phyloP scores from a whole-genome alignment of 2,888 invertebrate genomes.

The Scaptomyza parva region DNA sequence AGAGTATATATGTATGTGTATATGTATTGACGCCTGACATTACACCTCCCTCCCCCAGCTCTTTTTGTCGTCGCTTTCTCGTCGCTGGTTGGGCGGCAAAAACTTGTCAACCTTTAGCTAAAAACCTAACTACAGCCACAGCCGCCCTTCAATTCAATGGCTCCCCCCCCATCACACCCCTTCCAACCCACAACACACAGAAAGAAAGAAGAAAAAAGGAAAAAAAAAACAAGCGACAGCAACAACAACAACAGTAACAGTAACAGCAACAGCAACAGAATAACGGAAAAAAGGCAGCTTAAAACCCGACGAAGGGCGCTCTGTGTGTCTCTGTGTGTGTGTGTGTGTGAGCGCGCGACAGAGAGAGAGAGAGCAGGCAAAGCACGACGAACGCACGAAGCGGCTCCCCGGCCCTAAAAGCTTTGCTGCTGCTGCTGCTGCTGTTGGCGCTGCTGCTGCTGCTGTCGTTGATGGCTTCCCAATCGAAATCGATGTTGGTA shows the following conservation, averaged over 20 bases:
- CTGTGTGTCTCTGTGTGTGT: constrained; percentile 3
- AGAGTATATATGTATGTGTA: constrained; percentile 28
- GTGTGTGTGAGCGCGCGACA: neutral
- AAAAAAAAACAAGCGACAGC: constrained; percentile 11
- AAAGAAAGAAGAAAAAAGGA: constrained; percentile 14
- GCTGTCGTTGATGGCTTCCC: constrained; percentile 84
- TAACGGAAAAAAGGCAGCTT: constrained; percentile 25
- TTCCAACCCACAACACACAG: neutral
- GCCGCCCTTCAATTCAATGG: constrained; percentile 73
- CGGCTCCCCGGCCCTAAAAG: constrained; percentile 43
- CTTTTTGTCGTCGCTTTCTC: constrained; percentile 43
- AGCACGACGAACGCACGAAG: constrained; percentile 62
- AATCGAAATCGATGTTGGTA: constrained; percentile 85
- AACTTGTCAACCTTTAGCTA: constrained; percentile 75
- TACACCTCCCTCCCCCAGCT: constrained; percentile 15
- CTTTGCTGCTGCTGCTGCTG: constrained; percentile 23
- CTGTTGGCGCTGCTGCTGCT: constrained; percentile 29
- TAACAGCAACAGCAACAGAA: no score
- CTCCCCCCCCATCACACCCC: constrained; percentile 31
- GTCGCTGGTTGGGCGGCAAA: constrained; percentile 75
- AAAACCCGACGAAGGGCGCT: constrained; percentile 51
- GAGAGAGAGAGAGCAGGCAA: constrained; percentile 22
- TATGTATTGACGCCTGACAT: constrained; percentile 61
- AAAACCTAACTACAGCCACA: constrained; percentile 30
- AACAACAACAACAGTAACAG: constrained; percentile 8